These are phyloP conservation scores for Creontiades dilutus DNA, from an alignment of 2,888 invertebrate genomes.

Conservation along the genomic window DNA sequence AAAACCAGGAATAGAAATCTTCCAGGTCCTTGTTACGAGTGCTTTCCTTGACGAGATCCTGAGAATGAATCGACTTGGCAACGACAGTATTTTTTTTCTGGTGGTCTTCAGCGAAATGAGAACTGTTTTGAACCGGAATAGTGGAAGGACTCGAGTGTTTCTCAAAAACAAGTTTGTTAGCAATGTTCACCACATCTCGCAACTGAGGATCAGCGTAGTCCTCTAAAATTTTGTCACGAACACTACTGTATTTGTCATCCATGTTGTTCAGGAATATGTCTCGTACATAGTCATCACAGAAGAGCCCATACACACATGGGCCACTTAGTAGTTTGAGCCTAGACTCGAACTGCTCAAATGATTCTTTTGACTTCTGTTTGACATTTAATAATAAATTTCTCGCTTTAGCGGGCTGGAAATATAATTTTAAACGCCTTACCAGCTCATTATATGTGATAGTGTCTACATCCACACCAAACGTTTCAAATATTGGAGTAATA, in stretches of 20 bases:
- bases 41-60: not conserved
- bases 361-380: conserved; percentile 7
- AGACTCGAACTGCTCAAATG: conserved; percentile 29
- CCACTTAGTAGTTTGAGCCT: not conserved
- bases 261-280: conserved; percentile 51
- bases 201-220: not conserved
- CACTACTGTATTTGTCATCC: not conserved
- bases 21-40: not conserved
- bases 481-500: not conserved
- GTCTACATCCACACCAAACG: not conserved
- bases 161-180: not conserved
- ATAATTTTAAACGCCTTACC: not conserved
- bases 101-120: not conserved
- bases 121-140: not conserved
- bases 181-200: not conserved
- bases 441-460: not conserved
- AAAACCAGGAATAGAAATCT: not conserved
- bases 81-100: not conserved
- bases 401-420: conserved; percentile 6
- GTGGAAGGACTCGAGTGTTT: not conserved
- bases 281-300: not conserved
- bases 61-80: not conserved
- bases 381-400: conserved; percentile 36
- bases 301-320: conserved; percentile 37
- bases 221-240: conserved; percentile 31